These are phyloP conservation scores for Patagioenas fasciata DNA, from an alignment of 2,113 vertebrate species.

Conservation along the genomic window DNA sequence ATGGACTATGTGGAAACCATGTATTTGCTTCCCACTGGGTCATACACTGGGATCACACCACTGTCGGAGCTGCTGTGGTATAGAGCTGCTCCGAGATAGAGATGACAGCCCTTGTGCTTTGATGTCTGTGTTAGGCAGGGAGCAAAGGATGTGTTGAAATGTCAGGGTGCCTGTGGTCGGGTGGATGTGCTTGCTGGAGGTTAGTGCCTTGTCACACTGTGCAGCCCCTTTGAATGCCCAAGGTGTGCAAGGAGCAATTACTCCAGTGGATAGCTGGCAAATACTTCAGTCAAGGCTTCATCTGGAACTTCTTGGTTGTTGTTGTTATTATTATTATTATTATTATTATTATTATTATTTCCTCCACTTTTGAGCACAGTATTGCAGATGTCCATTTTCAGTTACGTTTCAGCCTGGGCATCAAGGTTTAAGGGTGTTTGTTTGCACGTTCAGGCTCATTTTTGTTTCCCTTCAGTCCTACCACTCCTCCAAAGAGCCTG, in stretches of 20 bases:
- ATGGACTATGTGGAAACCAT: background rate
- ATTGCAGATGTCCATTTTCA: background rate
- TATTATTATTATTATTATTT: background rate
- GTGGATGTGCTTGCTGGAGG: background rate
- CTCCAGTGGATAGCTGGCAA: background rate
- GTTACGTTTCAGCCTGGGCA: background rate
- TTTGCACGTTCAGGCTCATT: background rate
- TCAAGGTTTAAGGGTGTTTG: background rate
- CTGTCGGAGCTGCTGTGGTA: background rate
- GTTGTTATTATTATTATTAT: background rate
- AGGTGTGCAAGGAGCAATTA: background rate
- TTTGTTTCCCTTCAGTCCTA: background rate
- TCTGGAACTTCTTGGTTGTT: background rate
- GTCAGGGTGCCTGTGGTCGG: fast-evolving
- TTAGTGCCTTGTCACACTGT: background rate
- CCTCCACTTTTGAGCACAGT: background rate
- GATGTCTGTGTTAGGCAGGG: background rate
- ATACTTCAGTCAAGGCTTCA: background rate
- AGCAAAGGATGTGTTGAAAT: background rate
- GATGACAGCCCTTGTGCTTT: background rate
- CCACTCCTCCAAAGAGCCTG: background rate
- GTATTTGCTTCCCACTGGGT: background rate
- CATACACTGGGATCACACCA: background rate
- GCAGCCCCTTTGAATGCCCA: fast-evolving
- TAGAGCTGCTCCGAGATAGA: background rate